Evolutionary conservation across 2,888 invertebrate species (phyloP).

Genomic region (Byasa hedistus): DNA sequence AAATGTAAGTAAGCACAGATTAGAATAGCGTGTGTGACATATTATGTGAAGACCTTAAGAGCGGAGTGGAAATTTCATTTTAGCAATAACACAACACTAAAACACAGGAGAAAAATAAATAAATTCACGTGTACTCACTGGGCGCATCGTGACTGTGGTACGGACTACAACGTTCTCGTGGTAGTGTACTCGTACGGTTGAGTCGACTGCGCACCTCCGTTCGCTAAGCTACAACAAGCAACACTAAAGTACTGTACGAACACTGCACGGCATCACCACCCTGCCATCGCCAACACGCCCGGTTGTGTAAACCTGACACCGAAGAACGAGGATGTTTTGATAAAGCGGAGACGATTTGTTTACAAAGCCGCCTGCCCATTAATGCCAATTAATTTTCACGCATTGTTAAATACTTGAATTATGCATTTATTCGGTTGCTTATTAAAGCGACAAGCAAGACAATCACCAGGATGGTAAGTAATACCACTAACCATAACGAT

Average conservation of each 20-base stretch:
- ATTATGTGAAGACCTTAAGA: too few relatives aligned
- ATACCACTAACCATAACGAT: too few relatives aligned
- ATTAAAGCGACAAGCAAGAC: neutral
- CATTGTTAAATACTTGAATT: slow-evolving; percentile 20
- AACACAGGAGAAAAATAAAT: slow-evolving; percentile 6
- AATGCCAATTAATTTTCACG: slow-evolving; percentile 31
- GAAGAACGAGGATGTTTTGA: slow-evolving; percentile 39
- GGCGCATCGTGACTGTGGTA: slow-evolving; percentile 59
- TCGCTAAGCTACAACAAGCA: slow-evolving; percentile 39
- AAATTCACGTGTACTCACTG: slow-evolving; percentile 64
- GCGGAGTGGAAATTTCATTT: neutral
- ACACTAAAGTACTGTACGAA: slow-evolving; percentile 35
- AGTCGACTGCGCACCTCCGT: slow-evolving; percentile 33
- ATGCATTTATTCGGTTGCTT: slow-evolving; percentile 3
- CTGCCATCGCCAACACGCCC: slow-evolving; percentile 33
- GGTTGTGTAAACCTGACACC: slow-evolving; percentile 28
- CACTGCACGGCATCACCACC: slow-evolving; percentile 34
- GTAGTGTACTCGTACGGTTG: slow-evolving; percentile 19
- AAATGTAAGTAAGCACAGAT: neutral
- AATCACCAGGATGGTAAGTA: too few relatives aligned
- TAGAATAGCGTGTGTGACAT: neutral
- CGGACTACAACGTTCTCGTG: slow-evolving; percentile 38
- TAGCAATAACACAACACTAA: slow-evolving; percentile 7
- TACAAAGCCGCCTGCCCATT: slow-evolving; percentile 38
- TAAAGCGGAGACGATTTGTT: slow-evolving; percentile 41